Conservation (phyloP, 2,888 invertebrate species). For the Hirtodrosophila histrioides region DNA sequence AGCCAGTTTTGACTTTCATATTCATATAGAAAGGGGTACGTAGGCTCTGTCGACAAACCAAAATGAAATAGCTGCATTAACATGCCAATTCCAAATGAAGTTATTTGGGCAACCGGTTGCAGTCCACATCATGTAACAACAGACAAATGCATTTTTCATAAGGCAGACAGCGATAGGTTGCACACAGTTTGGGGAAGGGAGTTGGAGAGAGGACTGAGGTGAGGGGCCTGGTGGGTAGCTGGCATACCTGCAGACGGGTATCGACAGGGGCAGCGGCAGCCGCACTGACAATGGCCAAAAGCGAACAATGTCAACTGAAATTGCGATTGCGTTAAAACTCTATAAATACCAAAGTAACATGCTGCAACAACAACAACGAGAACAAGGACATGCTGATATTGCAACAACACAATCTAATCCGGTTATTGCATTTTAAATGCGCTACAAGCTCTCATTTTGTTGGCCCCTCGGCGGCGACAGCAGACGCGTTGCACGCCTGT, state of each 20-base stretch:
- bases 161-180: slow-evolving; percentile 62
- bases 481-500: slow-evolving; percentile 30
- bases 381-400: slow-evolving; percentile 47
- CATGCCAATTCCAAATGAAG: slow-evolving; percentile 44
- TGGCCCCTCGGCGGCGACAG: slow-evolving; percentile 25
- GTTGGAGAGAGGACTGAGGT: no score
- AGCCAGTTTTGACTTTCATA: neutral
- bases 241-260: slow-evolving; percentile 53
- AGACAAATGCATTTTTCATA: slow-evolving; percentile 76
- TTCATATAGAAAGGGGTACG: slow-evolving; percentile 5
- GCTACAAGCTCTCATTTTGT: slow-evolving; percentile 59
- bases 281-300: slow-evolving; percentile 57
- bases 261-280: slow-evolving; percentile 43
- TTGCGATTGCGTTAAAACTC: slow-evolving; percentile 82
- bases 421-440: slow-evolving; percentile 82
- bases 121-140: slow-evolving; percentile 48
- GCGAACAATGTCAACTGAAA: slow-evolving; percentile 77
- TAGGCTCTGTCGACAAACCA: slow-evolving; percentile 1
- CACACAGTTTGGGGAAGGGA: slow-evolving; percentile 6
- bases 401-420: slow-evolving; percentile 77
- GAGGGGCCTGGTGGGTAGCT: slow-evolving; percentile 11
- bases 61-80: slow-evolving; percentile 39
- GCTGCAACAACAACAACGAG: slow-evolving; percentile 44
- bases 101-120: slow-evolving; percentile 37
- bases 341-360: slow-evolving; percentile 81